Evolutionary conservation across 2,113 vertebrate species (phyloP).

Genomic region (Ursus arctos): DNA sequence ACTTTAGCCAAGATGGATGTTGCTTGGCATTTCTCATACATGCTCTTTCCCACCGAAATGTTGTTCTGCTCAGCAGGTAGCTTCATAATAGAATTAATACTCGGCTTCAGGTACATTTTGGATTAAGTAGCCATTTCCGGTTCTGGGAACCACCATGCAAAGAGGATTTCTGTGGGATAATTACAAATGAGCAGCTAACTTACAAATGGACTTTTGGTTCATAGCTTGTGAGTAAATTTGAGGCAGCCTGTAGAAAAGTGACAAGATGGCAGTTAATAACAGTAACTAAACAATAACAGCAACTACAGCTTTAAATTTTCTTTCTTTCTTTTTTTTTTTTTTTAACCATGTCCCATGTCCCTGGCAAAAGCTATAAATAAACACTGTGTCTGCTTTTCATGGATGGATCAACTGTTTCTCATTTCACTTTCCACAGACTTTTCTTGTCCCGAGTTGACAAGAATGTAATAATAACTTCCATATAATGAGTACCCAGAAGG

Average conservation of each 20-base stretch:
- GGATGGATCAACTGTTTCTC: background rate
- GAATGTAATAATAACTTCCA: background rate
- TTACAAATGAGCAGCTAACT: background rate
- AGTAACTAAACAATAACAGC: background rate
- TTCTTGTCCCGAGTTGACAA: background rate
- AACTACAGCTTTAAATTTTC: background rate
- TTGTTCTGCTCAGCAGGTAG: background rate
- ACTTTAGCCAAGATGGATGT: background rate
- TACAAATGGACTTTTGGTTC: background rate
- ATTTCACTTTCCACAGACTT: background rate
- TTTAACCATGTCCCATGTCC: background rate
- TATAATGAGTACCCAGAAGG: background rate
- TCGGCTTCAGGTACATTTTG: background rate
- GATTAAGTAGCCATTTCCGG: slow-evolving; percentile 20
- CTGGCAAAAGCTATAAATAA: background rate
- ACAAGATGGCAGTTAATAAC: background rate
- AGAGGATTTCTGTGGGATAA: background rate
- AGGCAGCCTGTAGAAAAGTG: background rate
- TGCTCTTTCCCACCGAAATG: background rate
- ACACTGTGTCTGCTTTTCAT: background rate
- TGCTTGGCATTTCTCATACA: background rate
- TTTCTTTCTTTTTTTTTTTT: background rate
- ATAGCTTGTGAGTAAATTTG: background rate
- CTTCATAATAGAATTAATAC: background rate
- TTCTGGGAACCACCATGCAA: background rate